Base-by-base conservation (phyloP, 2,888 invertebrate genomes). In the Copidosoma aretas region DNA sequence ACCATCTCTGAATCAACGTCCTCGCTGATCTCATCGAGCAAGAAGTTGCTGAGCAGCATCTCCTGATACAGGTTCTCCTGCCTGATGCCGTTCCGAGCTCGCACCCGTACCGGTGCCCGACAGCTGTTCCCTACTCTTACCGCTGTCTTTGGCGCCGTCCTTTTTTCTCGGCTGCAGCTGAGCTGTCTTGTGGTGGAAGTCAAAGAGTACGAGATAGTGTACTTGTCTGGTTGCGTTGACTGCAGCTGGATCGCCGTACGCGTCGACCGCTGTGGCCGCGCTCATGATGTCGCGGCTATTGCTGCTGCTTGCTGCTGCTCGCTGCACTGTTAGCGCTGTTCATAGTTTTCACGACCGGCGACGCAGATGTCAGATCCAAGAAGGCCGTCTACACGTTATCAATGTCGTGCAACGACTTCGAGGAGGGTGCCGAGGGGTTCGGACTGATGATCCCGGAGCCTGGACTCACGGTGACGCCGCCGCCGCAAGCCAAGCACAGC, bases 271-370 rank as follows among this genome's bases (percentile, higher is more conserved):
- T 1, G 69, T 67, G 22, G 79, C 82, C 46, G 85, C 84, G 68
- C 86, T 85, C 83, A 86, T 86, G 72, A 86, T 86, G 74, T 86
- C 85, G 66, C 86, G 79, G 51, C 76, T 79, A 72, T 82, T 81
- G 76, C 82, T 83, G 74, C n/a, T n/a, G n/a, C n/a, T n/a, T n/a
- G n/a, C n/a, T n/a, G n/a, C n/a, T n/a, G n/a, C n/a, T n/a, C 62
- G 82, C 77, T 52, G 82, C 91, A 82, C 90, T 89, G 78, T 91
- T 91, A 68, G 92, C 90, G 79, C 91, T 91, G 80, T 93, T 93
- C 88, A 93, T 90, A 17, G 91, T 90, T 75, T 91, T 90, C 12
- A 93, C 90, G 66, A 88, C 77, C n/a, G 83, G 82, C 5, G 82
- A 82, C 4, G 83, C 81, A 19, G 80, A 78, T 1, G 82, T 81